phyloP scores from a whole-genome alignment of 2,113 vertebrate species.

The Aleadryas rufinucha region DNA sequence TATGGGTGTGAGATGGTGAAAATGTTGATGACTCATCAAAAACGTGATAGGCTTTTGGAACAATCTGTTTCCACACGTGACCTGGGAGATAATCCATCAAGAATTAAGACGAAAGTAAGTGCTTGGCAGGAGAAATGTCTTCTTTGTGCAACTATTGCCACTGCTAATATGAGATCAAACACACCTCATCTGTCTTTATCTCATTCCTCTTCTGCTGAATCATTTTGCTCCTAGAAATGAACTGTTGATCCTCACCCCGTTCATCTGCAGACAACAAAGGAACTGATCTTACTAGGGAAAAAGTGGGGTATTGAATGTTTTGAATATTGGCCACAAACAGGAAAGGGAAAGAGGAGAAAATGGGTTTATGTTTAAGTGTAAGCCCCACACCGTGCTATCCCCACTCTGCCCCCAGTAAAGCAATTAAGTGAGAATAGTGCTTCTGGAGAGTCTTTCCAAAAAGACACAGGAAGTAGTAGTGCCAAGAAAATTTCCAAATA shows the following conservation, averaged over 20 bases:
- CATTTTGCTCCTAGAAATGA: not conserved
- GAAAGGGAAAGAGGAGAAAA: not conserved
- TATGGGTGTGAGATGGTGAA: constrained; percentile 67
- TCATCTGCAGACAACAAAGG: too few species aligned
- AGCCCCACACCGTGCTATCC: too few species aligned
- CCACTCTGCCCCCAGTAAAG: too few species aligned
- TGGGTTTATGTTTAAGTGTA: too few species aligned
- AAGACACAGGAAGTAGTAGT: not conserved
- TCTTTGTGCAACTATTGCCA: not conserved
- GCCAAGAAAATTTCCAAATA: not conserved
- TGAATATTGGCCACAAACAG: not conserved
- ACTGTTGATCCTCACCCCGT: too few species aligned
- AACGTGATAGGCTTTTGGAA: constrained; percentile 59
- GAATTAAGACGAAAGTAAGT: constrained; percentile 67
- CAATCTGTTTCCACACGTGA: constrained; percentile 15
- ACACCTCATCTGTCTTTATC: not conserved
- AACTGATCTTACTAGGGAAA: not conserved
- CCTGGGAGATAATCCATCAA: constrained; percentile 56
- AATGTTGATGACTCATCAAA: constrained; percentile 48
- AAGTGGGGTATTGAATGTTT: not conserved
- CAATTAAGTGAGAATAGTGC: not conserved
- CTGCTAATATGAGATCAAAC: not conserved
- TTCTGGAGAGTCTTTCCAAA: not conserved
- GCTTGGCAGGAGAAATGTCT: not conserved
- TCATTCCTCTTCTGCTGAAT: not conserved